Conservation (phyloP, 2,888 invertebrate species). For the Magallana nippona region DNA sequence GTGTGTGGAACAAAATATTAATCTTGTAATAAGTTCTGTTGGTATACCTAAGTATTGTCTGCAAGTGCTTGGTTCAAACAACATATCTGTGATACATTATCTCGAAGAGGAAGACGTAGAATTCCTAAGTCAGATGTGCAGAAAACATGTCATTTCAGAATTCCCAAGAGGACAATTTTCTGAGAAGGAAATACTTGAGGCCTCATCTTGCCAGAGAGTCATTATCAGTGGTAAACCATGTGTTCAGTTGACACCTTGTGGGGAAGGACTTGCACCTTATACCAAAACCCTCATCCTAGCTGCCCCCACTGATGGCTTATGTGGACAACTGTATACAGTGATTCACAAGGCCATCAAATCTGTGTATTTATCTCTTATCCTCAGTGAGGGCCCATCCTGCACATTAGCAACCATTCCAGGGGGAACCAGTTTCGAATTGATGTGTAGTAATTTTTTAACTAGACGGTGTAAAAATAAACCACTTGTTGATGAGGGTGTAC, state of each 20-base stretch:
- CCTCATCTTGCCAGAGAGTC: conserved; percentile 32
- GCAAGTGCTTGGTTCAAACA: conserved; percentile 53
- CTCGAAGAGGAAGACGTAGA: conserved; percentile 59
- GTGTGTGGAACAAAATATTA: conserved; percentile 46
- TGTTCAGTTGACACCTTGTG: conserved; percentile 40
- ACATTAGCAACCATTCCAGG: conserved; percentile 8
- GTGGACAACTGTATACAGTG: conserved; percentile 53
- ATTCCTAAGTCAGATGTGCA: conserved; percentile 45
- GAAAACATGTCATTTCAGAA: conserved; percentile 32
- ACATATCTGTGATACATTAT: conserved; percentile 60
- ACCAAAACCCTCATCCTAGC: conserved; percentile 50
- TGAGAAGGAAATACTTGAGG: conserved; percentile 2
- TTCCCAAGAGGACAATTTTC: conserved; percentile 9
- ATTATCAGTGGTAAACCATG: conserved; percentile 34
- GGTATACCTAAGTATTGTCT: conserved; percentile 60
- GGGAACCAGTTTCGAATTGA: conserved; percentile 47
- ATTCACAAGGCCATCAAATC: conserved; percentile 56
- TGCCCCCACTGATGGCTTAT: conserved; percentile 62
- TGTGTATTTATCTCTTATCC: conserved; percentile 37
- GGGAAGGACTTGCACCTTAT: neutral
- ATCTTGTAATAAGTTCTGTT: conserved; percentile 59
- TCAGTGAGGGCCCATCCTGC: neutral
- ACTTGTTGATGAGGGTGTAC: neutral
- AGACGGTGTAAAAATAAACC: neutral
- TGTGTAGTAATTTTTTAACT: conserved; percentile 40